Evolutionary conservation across 2,113 vertebrate genomes (phyloP).

Genomic region (Platysteira castanea): DNA sequence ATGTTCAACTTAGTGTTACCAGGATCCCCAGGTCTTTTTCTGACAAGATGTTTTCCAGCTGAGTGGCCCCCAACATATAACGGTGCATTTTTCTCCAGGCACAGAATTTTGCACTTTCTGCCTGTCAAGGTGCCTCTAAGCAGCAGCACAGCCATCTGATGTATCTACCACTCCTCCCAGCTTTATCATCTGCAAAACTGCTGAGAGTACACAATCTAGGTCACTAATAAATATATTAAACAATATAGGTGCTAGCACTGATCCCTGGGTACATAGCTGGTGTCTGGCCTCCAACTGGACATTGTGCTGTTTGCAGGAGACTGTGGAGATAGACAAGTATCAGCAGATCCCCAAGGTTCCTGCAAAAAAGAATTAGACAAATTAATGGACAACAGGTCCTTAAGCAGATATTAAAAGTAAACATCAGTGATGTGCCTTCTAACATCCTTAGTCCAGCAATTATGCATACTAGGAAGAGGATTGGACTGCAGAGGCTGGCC

Average conservation of each 20-base stretch:
- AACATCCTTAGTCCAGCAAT: background rate
- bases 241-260: background rate
- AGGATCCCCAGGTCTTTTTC: background rate
- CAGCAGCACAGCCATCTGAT: background rate
- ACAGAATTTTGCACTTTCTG: background rate
- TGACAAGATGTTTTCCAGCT: background rate
- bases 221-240: background rate
- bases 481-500: background rate
- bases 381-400: background rate
- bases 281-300: background rate
- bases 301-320: background rate
- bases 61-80: background rate
- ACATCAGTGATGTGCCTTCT: background rate
- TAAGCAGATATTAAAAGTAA: background rate
- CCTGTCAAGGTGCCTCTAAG: background rate
- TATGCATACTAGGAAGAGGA: background rate
- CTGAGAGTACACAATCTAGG: background rate
- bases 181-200: background rate
- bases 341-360: background rate
- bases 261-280: background rate
- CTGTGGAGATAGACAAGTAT: background rate
- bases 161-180: background rate
- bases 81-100: background rate
- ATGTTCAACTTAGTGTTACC: background rate
- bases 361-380: background rate